Evolutionary conservation across 2,113 vertebrate genomes (phyloP).

Genomic region (Ophthalmolycus amberensis): DNA sequence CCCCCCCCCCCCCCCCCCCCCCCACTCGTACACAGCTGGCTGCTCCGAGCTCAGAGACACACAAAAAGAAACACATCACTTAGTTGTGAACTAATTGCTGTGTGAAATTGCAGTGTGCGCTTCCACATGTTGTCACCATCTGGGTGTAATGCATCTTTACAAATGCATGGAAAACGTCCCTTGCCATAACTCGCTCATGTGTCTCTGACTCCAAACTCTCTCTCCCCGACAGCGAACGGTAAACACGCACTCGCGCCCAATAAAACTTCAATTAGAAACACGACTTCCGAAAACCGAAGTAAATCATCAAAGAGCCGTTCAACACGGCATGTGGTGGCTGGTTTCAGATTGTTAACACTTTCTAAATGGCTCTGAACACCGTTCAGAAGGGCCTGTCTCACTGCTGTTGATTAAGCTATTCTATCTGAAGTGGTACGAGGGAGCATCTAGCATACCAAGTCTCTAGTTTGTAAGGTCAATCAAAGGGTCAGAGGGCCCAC

Average conservation of each 20-base stretch:
- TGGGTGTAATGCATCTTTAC: slow-evolving; percentile 27
- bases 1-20: slow-evolving; percentile 6
- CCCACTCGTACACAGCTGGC: slow-evolving; percentile 46
- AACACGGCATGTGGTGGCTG: slow-evolving; percentile 4
- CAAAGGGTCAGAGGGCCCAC: not conserved
- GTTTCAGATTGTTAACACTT: slow-evolving; percentile 9
- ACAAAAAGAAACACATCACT: slow-evolving; percentile 33
- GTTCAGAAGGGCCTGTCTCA: not conserved
- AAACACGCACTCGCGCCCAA: slow-evolving; percentile 19
- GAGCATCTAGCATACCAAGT: not conserved
- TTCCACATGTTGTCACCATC: slow-evolving; percentile 55
- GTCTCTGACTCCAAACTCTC: not conserved
- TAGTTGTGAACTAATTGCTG: slow-evolving; percentile 54
- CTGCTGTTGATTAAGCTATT: slow-evolving; percentile 13
- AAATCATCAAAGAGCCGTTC: slow-evolving; percentile 39
- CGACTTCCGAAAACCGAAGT: slow-evolving; percentile 13
- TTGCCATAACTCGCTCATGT: not conserved
- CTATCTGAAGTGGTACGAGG: not conserved
- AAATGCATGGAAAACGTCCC: slow-evolving; percentile 32
- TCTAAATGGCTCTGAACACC: not conserved
- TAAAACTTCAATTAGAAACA: slow-evolving; percentile 49
- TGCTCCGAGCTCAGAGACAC: slow-evolving; percentile 15
- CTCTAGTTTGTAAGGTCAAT: not conserved
- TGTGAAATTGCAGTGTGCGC: slow-evolving; percentile 33
- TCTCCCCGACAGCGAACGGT: not conserved